These are phyloP conservation scores for Chloropsis cyanopogon DNA, from an alignment of 2,113 vertebrate species.

Conservation along the genomic window DNA sequence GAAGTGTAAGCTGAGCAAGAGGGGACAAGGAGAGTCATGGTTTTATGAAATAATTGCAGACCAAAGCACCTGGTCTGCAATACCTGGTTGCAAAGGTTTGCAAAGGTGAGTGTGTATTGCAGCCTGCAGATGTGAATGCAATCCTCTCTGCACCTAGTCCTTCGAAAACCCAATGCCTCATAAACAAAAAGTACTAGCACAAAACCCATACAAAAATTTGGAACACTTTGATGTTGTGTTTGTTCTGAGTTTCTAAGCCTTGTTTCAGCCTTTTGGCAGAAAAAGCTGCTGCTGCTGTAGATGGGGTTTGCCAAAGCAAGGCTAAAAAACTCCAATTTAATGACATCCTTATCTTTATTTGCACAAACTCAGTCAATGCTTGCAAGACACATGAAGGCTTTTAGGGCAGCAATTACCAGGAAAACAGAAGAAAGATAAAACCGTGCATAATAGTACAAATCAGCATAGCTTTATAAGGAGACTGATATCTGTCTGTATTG, in stretches of 20 bases:
- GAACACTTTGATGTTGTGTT: rapidly evolving
- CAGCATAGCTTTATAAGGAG: not conserved
- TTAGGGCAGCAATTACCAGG: not conserved
- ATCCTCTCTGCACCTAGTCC: not conserved
- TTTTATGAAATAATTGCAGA: not conserved
- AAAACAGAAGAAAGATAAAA: not conserved
- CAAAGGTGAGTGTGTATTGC: not conserved
- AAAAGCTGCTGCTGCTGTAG: not conserved
- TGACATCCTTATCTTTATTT: not conserved
- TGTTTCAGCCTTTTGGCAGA: not conserved
- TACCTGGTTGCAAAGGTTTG: not conserved
- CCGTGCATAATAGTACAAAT: not conserved
- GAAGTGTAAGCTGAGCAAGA: not conserved
- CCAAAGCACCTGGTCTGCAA: not conserved
- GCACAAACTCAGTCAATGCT: not conserved
- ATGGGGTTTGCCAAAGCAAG: not conserved
- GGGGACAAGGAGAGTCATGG: rapidly evolving
- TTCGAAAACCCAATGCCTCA: not conserved
- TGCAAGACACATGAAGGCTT: not conserved
- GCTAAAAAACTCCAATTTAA: not conserved
- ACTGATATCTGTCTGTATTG: not conserved
- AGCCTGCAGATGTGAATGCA: not conserved
- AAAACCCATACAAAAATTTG: not conserved
- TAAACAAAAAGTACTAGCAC: not conserved
- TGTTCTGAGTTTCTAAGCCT: not conserved